Percentiles rank a stretch among this genome's conserved stretches.
phyloP scores from a whole-genome alignment of 1,140 invertebrate genomes.

The Drosophila pseudoananassae region DNA sequence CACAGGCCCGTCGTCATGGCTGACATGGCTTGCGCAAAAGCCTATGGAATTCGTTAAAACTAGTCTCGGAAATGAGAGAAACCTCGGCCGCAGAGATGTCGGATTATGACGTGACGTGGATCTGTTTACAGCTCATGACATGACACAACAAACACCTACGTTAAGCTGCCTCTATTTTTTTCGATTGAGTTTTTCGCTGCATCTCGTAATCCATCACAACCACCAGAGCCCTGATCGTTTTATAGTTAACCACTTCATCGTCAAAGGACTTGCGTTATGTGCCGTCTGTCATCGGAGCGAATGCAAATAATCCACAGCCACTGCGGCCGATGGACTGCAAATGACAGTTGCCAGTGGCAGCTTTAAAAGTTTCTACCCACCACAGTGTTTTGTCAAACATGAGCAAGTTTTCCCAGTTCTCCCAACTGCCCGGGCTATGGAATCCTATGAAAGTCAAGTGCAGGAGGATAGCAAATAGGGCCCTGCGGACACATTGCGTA shows the following conservation, averaged over 20 bases:
- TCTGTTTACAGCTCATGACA: neutral
- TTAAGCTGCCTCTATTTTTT: slow-evolving; percentile 8
- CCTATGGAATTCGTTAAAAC: neutral
- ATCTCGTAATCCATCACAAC: slow-evolving; percentile 11
- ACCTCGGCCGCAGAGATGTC: neutral
- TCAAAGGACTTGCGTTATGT: slow-evolving; percentile 16
- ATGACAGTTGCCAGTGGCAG: slow-evolving; percentile 21
- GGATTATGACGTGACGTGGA: neutral
- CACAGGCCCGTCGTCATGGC: neutral
- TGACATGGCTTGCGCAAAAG: neutral
- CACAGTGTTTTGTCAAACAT: slow-evolving; percentile 52
- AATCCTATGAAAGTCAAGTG: slow-evolving; percentile 66
- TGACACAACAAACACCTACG: slow-evolving; percentile 3
- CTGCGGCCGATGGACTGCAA: neutral
- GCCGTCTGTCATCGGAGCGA: slow-evolving; percentile 20
- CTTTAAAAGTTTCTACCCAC: slow-evolving; percentile 32
- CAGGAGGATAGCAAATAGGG: slow-evolving; percentile 53
- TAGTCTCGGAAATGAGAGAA: neutral
- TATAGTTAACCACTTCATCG: slow-evolving; percentile 26
- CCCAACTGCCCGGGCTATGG: neutral
- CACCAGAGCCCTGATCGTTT: neutral
- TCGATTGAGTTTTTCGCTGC: neutral
- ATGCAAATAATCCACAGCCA: neutral
- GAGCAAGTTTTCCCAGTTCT: neutral
- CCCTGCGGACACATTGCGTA: slow-evolving; percentile 60